Evolutionary conservation across 1,140 invertebrate species (phyloP), one percentile per base, ranked within the genome.

Genomic region (Drosophila saltans): DNA sequence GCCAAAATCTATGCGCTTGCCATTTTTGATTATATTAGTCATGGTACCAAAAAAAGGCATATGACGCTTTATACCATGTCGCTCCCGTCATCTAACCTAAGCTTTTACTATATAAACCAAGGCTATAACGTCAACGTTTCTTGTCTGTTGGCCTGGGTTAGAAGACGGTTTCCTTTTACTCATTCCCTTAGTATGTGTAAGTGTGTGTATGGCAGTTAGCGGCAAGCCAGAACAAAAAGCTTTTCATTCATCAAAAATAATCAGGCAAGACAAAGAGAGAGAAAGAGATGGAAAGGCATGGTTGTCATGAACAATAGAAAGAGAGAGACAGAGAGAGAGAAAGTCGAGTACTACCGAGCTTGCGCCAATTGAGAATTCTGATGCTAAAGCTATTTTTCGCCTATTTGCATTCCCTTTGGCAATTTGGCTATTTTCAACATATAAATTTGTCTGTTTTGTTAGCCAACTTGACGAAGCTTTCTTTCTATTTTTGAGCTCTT

Each of bases 221-320:
- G 79, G 69, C 65, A 69, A 61, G 66, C 52, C 68, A 69, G 77
- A 75, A 84, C 70, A 89, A 78, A 89, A 84, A 88, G 83, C 83
- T 88, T 88, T 88, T 88, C 83, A 88, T 88, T 88, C 83, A 88
- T 88, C 83, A 88, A 89, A 83, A 80, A 59, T 69, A 88, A 84
- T 80, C 83, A 69, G 74, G 66, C 78, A 62, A 67, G 45, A 59
- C 66, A 69, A 9, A 63, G 68, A 55, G 61, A 33, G 43, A 36
- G 28, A 48, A 9, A 33, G 7, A 30, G 10, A 26, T 2, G 28
- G 28, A 55, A 30, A 30, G 26, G 8, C 28, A 52, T n/a, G 58
- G 66, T 60, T 7, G 36, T 11, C 28, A 48, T 30, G 41, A 6
- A 9, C 11, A 30, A 63, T 33, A 5, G 24, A 26, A 66, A 33